Conservation (phyloP, 2,888 invertebrate genomes). For the Boloria selene region DNA sequence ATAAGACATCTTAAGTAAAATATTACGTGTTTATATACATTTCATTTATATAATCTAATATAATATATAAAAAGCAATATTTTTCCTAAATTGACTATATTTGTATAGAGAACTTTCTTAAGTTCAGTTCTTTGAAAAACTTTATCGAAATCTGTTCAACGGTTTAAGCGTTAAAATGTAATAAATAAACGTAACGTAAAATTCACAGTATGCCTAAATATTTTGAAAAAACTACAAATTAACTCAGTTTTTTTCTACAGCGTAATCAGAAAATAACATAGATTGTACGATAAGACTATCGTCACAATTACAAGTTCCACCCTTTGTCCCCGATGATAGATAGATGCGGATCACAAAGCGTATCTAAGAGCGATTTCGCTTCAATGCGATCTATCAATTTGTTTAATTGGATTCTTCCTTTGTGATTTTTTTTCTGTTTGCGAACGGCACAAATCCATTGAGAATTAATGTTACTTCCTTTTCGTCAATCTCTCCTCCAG, state of each 20-base stretch:
- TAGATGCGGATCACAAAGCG: constrained; percentile 71
- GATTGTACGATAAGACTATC: constrained; percentile 5
- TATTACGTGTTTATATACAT: too few species aligned
- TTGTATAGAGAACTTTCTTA: too few species aligned
- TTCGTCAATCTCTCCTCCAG: constrained; percentile 48
- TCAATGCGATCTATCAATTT: constrained; percentile 71
- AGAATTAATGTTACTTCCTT: constrained; percentile 64
- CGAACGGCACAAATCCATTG: constrained; percentile 61
- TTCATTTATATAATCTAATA: too few species aligned
- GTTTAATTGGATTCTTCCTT: constrained; percentile 77
- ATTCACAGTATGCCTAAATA: too few species aligned
- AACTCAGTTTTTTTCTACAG: not conserved
- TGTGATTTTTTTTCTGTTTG: constrained; percentile 65
- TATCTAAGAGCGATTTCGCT: constrained; percentile 49
- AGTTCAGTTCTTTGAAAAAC: too few species aligned
- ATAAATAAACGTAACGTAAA: too few species aligned
- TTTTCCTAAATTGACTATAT: too few species aligned
- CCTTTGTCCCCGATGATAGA: constrained; percentile 65
- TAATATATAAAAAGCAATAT: too few species aligned
- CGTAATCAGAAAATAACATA: not conserved
- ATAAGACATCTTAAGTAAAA: too few species aligned
- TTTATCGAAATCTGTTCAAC: too few species aligned
- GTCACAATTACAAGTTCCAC: constrained; percentile 52
- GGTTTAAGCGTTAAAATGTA: too few species aligned
- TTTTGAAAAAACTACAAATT: not conserved